Conservation (phyloP, 2,888 invertebrate genomes). For the Drosophila mercatorum region DNA sequence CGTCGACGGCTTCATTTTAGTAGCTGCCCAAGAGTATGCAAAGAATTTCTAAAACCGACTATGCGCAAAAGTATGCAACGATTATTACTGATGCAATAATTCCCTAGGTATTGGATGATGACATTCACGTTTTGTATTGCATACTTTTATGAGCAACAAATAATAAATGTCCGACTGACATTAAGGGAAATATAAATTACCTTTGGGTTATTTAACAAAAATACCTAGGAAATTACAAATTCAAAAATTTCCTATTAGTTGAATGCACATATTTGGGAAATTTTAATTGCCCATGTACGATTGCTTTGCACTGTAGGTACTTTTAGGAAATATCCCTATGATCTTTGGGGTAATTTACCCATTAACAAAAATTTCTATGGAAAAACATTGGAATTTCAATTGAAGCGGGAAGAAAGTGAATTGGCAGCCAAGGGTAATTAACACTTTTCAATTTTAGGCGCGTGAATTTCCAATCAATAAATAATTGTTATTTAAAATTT, state of each 20-base stretch:
- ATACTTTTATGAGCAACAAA: conserved; percentile 31
- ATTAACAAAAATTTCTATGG: not conserved
- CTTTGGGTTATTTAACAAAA: not conserved
- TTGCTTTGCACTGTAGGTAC: not conserved
- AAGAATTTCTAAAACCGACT: conserved; percentile 3
- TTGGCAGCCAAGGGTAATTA: not conserved
- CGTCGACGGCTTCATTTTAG: conserved; percentile 79
- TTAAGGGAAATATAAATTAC: not conserved
- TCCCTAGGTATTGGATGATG: no score
- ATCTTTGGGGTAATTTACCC: not conserved
- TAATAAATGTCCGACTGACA: not conserved
- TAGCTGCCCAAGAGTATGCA: conserved; percentile 48
- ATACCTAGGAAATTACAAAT: not conserved
- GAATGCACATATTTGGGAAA: not conserved
- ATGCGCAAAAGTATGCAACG: conserved; percentile 41
- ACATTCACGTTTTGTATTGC: conserved; percentile 16
- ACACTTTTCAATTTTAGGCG: not conserved
- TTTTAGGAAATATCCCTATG: not conserved
- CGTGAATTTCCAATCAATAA: not conserved
- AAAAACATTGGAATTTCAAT: no score
- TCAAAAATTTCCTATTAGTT: not conserved
- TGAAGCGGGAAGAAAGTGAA: not conserved
- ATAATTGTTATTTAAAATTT: not conserved
- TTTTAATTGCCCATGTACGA: not conserved
- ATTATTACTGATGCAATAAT: not conserved